A percentile compares a stretch with the other conserved stretches of the same genome.
These are phyloP conservation scores for Patella caerulea DNA, from an alignment of 2,888 invertebrate species.

Conservation along the genomic window DNA sequence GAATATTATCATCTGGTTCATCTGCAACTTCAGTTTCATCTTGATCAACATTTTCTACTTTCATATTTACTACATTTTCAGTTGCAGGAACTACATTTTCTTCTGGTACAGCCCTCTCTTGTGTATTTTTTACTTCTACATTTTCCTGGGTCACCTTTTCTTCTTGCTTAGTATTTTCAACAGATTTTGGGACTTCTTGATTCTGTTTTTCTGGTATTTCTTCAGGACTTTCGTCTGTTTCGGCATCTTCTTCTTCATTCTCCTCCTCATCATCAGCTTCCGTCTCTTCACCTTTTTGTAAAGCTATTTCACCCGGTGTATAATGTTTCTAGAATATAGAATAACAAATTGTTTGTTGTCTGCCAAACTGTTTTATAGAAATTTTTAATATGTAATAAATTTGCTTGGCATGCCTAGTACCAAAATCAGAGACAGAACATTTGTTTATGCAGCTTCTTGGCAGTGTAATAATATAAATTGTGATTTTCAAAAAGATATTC, in stretches of 20 bases:
- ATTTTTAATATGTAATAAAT: too few species aligned
- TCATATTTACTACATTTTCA: background rate
- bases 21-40: background rate
- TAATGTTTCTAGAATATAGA: background rate
- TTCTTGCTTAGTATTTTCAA: background rate
- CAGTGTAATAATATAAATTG: too few species aligned
- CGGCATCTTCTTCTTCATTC: conserved; percentile 17
- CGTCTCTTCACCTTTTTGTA: conserved; percentile 9
- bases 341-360: too few species aligned
- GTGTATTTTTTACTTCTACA: conserved; percentile 8
- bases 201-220: background rate
- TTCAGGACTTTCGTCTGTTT: conserved; percentile 14
- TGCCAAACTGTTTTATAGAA: too few species aligned
- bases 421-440: too few species aligned
- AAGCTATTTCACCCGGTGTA: background rate
- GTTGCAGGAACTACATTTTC: too few species aligned
- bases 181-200: background rate
- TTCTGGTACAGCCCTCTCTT: background rate
- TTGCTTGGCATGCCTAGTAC: too few species aligned
- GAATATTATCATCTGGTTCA: too few species aligned
- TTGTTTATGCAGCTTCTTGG: too few species aligned
- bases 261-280: conserved; percentile 9
- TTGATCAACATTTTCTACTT: background rate
- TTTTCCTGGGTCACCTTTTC: conserved; percentile 2
- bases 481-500: too few species aligned